Evolutionary conservation across 2,113 vertebrate species (phyloP).

Genomic region (Rhabdomys dilectus): DNA sequence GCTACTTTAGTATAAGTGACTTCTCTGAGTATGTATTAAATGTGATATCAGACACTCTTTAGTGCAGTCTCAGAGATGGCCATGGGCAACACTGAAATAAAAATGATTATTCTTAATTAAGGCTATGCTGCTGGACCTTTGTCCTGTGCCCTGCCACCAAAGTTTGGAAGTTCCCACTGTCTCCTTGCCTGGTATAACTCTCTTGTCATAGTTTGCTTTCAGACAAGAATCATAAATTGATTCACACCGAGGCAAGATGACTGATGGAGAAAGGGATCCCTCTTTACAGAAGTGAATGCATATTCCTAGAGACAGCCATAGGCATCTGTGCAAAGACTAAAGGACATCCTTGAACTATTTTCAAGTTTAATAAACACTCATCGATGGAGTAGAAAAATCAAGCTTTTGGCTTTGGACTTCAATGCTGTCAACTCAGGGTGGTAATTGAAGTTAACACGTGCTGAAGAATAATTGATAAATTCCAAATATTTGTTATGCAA

Average conservation of each 20-base stretch:
- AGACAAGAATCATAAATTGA: neutral
- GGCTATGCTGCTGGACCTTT: neutral
- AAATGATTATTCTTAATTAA: neutral
- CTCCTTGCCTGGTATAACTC: neutral
- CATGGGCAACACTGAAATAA: neutral
- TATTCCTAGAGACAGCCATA: neutral
- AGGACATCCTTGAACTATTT: slow-evolving; percentile 43
- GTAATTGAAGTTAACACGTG: slow-evolving; percentile 69
- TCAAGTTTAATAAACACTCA: slow-evolving; percentile 52
- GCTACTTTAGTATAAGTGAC: neutral
- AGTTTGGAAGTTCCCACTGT: neutral
- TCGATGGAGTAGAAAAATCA: slow-evolving; percentile 40
- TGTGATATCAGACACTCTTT: neutral
- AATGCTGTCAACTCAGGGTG: slow-evolving; percentile 59
- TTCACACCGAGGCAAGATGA: neutral
- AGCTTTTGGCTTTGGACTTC: slow-evolving; percentile 51
- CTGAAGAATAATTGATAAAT: slow-evolving; percentile 79
- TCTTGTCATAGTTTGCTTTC: neutral
- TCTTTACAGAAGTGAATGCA: neutral
- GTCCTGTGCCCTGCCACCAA: neutral
- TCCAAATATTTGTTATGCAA: slow-evolving; percentile 75
- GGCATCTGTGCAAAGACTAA: neutral
- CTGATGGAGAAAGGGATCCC: neutral
- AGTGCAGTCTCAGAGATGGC: neutral
- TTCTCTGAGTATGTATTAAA: neutral